Conservation (phyloP, 2,888 invertebrate species). For the Lycocerus yunnanus region DNA sequence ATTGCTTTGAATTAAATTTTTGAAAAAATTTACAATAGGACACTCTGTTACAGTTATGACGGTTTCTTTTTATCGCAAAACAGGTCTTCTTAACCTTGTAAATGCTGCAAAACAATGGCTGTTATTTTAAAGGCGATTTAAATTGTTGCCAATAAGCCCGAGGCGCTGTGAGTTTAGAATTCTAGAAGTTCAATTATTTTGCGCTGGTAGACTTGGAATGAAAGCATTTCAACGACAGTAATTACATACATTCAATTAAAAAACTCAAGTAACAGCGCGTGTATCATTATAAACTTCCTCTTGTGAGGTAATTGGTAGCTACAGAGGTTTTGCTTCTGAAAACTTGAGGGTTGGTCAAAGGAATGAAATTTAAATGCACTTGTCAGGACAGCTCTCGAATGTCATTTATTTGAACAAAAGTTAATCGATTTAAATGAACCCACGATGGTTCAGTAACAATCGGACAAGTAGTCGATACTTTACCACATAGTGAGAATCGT, state of each 20-base stretch:
- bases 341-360: neutral
- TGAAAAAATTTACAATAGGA: neutral
- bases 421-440: neutral
- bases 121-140: neutral
- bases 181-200: neutral
- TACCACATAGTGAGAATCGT: slow-evolving; percentile 35
- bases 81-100: neutral
- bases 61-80: neutral
- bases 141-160: neutral
- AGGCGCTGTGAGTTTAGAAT: neutral
- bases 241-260: neutral
- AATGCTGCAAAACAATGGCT: neutral
- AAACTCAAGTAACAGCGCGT: neutral
- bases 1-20: too few species aligned
- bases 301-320: neutral
- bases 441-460: neutral
- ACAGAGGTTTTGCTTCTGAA: neutral
- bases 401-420: neutral
- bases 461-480: neutral
- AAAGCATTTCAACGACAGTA: neutral
- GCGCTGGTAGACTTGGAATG: neutral
- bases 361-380: neutral
- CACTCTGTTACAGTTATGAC: neutral
- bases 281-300: neutral
- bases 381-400: neutral